phyloP scores from a whole-genome alignment of 2,888 invertebrate species.

The Seira ritae region DNA sequence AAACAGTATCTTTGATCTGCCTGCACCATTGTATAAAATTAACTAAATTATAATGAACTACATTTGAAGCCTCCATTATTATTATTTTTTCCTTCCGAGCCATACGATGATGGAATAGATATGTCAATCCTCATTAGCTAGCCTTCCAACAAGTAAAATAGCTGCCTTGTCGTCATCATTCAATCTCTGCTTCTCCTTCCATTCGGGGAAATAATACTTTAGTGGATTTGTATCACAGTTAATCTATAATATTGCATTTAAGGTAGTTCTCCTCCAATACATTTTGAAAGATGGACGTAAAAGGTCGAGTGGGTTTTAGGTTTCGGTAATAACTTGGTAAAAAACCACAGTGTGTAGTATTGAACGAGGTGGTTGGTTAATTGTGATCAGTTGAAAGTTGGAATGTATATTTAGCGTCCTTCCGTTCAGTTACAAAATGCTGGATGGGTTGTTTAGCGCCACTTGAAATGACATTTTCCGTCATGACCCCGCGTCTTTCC shows the following conservation, averaged over 20 bases:
- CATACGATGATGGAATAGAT: not conserved
- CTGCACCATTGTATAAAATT: constrained; percentile 12
- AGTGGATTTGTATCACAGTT: constrained; percentile 55
- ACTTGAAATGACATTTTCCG: constrained; percentile 31
- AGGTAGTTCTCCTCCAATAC: not conserved
- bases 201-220: constrained; percentile 45
- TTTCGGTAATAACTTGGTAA: no score
- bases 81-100: not conserved
- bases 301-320: not conserved
- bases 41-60: constrained; percentile 5
- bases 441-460: constrained; percentile 4
- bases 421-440: not conserved
- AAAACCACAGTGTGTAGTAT: no score
- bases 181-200: not conserved
- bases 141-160: no score
- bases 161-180: not conserved
- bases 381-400: not conserved
- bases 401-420: not conserved
- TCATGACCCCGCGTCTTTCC: constrained; percentile 42
- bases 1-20: no score
- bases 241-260: constrained; percentile 12
- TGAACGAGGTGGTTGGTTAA: no score
- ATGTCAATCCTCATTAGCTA: no score
- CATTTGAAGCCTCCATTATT: constrained; percentile 5
- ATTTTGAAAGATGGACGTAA: not conserved